phyloP scores from a whole-genome alignment of 2,888 invertebrate species.

The Scelioninae gen. 1 region DNA sequence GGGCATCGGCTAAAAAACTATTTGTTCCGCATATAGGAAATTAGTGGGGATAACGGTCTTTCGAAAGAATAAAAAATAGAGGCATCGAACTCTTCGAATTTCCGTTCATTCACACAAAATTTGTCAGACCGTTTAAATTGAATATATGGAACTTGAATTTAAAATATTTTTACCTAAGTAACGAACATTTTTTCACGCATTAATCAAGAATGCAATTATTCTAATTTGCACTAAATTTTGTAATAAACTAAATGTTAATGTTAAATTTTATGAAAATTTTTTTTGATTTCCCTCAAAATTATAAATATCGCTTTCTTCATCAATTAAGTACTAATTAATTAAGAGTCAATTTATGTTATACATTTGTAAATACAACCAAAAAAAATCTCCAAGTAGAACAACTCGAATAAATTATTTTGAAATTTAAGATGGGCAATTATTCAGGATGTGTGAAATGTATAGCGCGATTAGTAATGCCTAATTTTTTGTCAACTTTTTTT shows the following conservation, averaged over 20 bases:
- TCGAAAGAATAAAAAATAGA: constrained; percentile 48
- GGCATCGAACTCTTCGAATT: constrained; percentile 49
- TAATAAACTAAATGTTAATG: too few species aligned
- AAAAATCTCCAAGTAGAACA: not conserved
- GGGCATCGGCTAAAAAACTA: constrained; percentile 77
- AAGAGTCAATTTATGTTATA: too few species aligned
- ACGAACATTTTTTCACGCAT: too few species aligned
- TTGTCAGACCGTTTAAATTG: constrained; percentile 2
- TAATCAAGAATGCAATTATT: too few species aligned
- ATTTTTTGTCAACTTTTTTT: constrained; percentile 50
- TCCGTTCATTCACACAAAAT: constrained; percentile 36
- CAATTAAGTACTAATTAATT: too few species aligned
- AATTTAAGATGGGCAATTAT: constrained; percentile 43
- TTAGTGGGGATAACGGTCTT: constrained; percentile 70
- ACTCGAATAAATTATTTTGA: constrained; percentile 24
- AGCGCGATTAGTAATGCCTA: constrained; percentile 44
- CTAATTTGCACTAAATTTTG: too few species aligned
- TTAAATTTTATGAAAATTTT: too few species aligned
- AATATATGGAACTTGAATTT: too few species aligned
- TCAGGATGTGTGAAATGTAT: constrained; percentile 32
- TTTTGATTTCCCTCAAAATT: too few species aligned
- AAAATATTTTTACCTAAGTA: too few species aligned
- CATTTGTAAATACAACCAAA: too few species aligned
- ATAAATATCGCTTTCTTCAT: too few species aligned
- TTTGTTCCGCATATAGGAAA: constrained; percentile 79